Conservation (phyloP, 2,113 vertebrate species). For the Takifugu bimaculatus region DNA sequence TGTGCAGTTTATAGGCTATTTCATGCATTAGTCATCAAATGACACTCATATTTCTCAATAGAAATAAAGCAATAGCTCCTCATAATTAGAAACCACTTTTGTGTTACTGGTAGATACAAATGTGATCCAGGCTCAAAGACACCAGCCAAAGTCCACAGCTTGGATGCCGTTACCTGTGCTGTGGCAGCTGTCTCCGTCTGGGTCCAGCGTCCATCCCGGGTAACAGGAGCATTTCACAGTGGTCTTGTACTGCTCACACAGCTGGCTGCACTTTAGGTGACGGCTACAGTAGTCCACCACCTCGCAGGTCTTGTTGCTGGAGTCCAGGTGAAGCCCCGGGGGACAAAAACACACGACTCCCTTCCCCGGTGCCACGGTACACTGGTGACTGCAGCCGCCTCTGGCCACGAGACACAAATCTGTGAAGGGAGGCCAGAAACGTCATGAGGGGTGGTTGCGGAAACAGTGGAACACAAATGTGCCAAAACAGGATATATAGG, state of each 20-base stretch:
- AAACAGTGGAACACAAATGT: too few relatives aligned
- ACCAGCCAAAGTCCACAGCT: neutral
- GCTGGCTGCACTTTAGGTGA: constrained; percentile 92
- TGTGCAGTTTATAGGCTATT: neutral
- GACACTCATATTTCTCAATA: neutral
- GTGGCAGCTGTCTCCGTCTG: constrained; percentile 87
- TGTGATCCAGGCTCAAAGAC: neutral
- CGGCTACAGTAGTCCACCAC: constrained; percentile 88
- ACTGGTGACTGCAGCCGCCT: constrained; percentile 95
- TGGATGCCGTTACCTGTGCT: constrained; percentile 78
- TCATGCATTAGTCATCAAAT: neutral
- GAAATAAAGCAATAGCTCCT: too few relatives aligned
- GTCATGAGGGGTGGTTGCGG: neutral
- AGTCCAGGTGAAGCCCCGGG: constrained; percentile 80
- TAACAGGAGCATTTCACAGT: constrained; percentile 96
- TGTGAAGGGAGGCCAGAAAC: constrained; percentile 40
- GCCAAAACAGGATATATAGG: too few relatives aligned
- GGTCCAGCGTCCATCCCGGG: constrained; percentile 86
- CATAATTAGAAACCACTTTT: neutral
- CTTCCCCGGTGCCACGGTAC: constrained; percentile 87
- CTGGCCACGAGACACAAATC: constrained; percentile 90
- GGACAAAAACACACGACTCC: constrained; percentile 92
- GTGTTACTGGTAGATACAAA: neutral
- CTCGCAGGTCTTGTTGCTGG: constrained; percentile 91
- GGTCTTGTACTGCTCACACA: constrained; percentile 93